These are phyloP conservation scores for Dipodomys merriami DNA, from an alignment of 2,113 vertebrate genomes.

Conservation along the genomic window DNA sequence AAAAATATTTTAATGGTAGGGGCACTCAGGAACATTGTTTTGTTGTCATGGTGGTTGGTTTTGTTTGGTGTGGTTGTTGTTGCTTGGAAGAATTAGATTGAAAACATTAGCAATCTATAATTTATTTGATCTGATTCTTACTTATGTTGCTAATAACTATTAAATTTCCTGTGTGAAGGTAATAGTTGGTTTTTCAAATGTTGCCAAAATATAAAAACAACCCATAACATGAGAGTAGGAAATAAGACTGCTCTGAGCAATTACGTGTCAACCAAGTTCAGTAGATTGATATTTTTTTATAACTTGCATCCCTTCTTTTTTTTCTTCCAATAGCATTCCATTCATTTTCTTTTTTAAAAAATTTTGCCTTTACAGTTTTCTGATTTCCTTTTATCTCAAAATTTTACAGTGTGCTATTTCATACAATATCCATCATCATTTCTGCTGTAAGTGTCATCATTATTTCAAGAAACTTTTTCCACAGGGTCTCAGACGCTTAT, in stretches of 20 bases:
- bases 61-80: too few species aligned
- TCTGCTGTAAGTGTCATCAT: constrained; percentile 37
- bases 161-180: neutral
- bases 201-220: neutral
- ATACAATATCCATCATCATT: neutral
- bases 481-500: too few species aligned
- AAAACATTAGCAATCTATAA: constrained; percentile 12
- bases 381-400: constrained; percentile 32
- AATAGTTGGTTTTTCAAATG: neutral
- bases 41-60: too few species aligned
- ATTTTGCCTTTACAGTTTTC: neutral
- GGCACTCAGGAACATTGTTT: neutral
- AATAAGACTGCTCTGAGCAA: neutral
- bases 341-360: neutral
- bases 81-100: constrained; percentile 44
- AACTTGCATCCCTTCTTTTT: neutral
- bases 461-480: neutral
- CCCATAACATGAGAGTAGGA: neutral
- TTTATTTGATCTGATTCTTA: neutral
- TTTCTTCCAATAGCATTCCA: neutral
- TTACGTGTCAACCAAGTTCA: neutral
- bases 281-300: neutral
- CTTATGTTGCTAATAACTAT: neutral
- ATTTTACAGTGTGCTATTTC: constrained; percentile 18
- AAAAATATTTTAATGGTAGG: neutral